Evolutionary conservation across 2,113 vertebrate species (phyloP), one percentile per base, ranked within the genome.

Genomic region (Mesocricetus auratus): DNA sequence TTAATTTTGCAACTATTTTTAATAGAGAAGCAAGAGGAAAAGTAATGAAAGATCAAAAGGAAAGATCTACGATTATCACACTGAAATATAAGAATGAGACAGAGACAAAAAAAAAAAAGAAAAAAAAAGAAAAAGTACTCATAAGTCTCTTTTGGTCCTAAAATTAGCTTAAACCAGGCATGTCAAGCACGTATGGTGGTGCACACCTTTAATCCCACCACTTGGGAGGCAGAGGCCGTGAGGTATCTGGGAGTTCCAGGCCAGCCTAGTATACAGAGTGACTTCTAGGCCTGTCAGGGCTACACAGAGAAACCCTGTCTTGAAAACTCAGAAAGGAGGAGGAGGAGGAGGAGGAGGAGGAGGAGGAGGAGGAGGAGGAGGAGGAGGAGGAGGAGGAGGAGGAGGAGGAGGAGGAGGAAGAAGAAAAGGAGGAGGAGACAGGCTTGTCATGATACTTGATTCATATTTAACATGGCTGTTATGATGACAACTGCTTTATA

Each of bases 1-100:
- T 53, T 68, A 90, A 56, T 86, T 74, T 93, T 91, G 7, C 45
- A 94, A 75, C 42, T 77, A 31, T 68, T 91, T 86, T 56, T 22
- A 39, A 71, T 88, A 29, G 11, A n/a, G 31, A 69, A 6, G 47
- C 33, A 71, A 36, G 13, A 36, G 78, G 19, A 86, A 90, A 45
- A 50, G 15, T 11, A 60, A 24, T 62, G 11, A 85, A 33, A 69
- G 29, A 10, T 5, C 47, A 56, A 94, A 95, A 75, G 0, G 5
- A 7, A 58, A 90, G 15, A 24, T 7, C 31, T 88, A 74, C 45
- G 62, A 24, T 17, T 68, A 77, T 87, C 10, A 53, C 50, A 53
- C 50, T 53, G 39, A 77, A 91, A 9, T 16, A 86, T 6, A 66
- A 86, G 42, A 64, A 71, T 87, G 53, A 58, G 26, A 91, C 66